Evolutionary conservation across 2,888 invertebrate genomes (phyloP).

Genomic region (Rhagium mordax): DNA sequence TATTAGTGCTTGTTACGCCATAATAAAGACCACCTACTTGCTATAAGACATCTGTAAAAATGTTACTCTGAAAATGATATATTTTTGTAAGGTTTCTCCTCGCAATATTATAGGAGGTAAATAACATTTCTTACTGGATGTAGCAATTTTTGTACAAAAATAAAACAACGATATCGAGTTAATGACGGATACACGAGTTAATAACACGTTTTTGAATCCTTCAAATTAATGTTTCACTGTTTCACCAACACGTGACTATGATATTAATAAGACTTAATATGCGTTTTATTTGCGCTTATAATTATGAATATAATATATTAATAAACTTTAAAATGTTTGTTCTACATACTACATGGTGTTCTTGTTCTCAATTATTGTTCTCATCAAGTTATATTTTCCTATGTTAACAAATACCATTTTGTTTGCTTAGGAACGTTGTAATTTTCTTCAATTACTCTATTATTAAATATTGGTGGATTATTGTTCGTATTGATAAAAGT

Average conservation of each 20-base stretch:
- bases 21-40: not conserved
- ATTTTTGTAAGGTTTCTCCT: not conserved
- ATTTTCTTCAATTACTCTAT: too few relatives aligned
- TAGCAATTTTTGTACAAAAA: not conserved
- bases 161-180: not conserved
- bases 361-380: too few relatives aligned
- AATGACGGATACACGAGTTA: not conserved
- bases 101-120: not conserved
- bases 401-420: too few relatives aligned
- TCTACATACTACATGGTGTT: too few relatives aligned
- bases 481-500: not conserved
- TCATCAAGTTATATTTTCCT: not conserved
- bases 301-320: not conserved
- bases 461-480: not conserved
- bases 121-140: not conserved
- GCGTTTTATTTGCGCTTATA: not conserved
- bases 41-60: not conserved
- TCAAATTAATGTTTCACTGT: not conserved
- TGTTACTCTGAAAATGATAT: not conserved
- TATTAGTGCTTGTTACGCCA: too few relatives aligned
- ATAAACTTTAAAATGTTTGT: too few relatives aligned
- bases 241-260: not conserved
- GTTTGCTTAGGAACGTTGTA: too few relatives aligned
- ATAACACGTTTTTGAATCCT: not conserved
- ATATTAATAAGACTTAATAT: not conserved